Percentiles rank a stretch among this genome's conserved stretches.
Evolutionary conservation across 2,888 invertebrate genomes (phyloP).

Genomic region (Xanthostigma xanthostigma): DNA sequence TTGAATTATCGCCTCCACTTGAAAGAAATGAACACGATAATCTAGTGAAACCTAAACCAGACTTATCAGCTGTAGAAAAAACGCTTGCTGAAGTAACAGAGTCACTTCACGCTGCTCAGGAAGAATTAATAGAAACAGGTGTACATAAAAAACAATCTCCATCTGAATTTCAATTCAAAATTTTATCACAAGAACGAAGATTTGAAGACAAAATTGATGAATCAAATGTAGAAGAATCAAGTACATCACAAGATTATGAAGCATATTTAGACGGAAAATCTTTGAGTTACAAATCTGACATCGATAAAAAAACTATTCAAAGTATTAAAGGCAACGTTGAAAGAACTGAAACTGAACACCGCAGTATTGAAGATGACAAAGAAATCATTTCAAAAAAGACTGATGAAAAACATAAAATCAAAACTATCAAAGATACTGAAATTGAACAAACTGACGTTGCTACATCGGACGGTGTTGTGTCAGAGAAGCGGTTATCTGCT

Average conservation of each 20-base stretch:
- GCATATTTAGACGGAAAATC: background rate
- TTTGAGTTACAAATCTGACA: constrained; percentile 16
- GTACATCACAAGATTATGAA: constrained; percentile 13
- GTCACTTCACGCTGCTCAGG: constrained; percentile 53
- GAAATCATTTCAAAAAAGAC: constrained; percentile 10
- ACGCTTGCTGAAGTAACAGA: constrained; percentile 58
- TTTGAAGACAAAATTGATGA: constrained; percentile 24
- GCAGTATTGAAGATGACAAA: constrained; percentile 22
- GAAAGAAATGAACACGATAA: constrained; percentile 20
- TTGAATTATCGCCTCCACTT: constrained; percentile 47
- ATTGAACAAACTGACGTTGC: constrained; percentile 15
- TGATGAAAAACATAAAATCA: constrained; percentile 4
- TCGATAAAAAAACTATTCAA: constrained; percentile 18
- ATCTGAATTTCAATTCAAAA: constrained; percentile 57
- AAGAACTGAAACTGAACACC: constrained; percentile 17
- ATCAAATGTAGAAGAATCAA: constrained; percentile 18
- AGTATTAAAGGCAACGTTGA: constrained; percentile 19
- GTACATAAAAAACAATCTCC: constrained; percentile 50
- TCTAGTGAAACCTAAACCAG: constrained; percentile 31
- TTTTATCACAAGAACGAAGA: constrained; percentile 34
- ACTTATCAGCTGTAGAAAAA: constrained; percentile 46
- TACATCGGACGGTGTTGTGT: constrained; percentile 11
- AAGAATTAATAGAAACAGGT: constrained; percentile 41
- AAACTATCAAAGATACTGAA: constrained; percentile 12
- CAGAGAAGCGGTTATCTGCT: constrained; percentile 9